Conservation (phyloP, 2,113 vertebrate species). For the Mustela lutreola region DNA sequence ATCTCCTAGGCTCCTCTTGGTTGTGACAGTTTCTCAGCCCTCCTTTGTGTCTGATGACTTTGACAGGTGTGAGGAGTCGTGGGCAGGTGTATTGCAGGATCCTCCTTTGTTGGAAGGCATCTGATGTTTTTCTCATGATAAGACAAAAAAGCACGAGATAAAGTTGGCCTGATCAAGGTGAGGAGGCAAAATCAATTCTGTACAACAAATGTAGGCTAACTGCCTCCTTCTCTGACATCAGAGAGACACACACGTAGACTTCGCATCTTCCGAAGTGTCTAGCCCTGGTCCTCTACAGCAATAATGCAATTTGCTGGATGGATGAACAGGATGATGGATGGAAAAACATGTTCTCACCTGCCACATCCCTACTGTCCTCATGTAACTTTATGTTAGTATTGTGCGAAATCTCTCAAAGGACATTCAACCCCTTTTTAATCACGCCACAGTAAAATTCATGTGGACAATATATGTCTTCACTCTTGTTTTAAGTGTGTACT, state of each 20-base stretch:
- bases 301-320: background rate
- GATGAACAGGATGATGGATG: background rate
- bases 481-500: background rate
- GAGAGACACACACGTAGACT: background rate
- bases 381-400: background rate
- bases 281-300: background rate
- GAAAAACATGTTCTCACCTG: background rate
- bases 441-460: background rate
- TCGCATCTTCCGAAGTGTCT: background rate
- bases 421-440: background rate
- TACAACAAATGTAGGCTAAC: background rate
- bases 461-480: background rate
- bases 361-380: background rate
- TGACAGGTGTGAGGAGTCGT: background rate
- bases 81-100: background rate
- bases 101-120: background rate
- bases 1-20: background rate
- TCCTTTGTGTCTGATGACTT: background rate
- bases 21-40: background rate
- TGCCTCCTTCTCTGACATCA: background rate
- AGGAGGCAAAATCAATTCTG: background rate
- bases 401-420: background rate
- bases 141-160: slow-evolving; percentile 29
- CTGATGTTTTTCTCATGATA: background rate
- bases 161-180: background rate